A percentile compares a stretch with the other conserved stretches of the same genome.
phyloP scores from a whole-genome alignment of 2,797 vertebrate genomes.

The Microhierax caerulescens region DNA sequence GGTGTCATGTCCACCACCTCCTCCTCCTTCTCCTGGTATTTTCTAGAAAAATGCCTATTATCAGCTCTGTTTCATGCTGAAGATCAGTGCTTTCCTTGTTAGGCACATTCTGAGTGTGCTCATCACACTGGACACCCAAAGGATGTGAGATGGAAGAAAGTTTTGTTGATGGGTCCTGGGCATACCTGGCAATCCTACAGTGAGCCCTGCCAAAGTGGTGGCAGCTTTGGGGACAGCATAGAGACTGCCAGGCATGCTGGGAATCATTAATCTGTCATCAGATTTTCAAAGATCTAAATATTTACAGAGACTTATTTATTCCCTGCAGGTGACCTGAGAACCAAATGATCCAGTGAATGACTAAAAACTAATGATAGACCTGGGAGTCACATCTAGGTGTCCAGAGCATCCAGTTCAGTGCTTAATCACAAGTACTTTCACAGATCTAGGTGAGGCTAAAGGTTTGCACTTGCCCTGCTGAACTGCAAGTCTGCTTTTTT shows the following conservation, averaged over 20 bases:
- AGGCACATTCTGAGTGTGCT: not conserved
- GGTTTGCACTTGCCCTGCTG: not conserved
- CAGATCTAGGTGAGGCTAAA: not conserved
- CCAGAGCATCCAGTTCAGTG: not conserved
- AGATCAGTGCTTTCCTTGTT: not conserved
- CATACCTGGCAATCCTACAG: not conserved
- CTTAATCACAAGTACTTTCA: not conserved
- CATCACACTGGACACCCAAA: not conserved
- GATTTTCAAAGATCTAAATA: not conserved
- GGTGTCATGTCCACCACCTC: not conserved
- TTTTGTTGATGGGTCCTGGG: not conserved
- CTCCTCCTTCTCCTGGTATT: not conserved
- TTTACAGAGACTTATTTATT: not conserved
- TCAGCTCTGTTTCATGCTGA: not conserved
- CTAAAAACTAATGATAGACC: not conserved
- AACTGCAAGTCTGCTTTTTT: not conserved
- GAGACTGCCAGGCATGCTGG: not conserved
- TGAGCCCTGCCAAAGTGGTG: not conserved
- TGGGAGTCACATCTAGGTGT: not conserved
- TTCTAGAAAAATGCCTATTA: not conserved
- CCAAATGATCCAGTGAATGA: not conserved
- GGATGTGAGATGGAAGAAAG: not conserved
- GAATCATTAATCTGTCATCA: not conserved
- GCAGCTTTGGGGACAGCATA: not conserved
- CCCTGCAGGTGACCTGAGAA: not conserved